A percentile compares a stretch with the other conserved stretches of the same genome.
Conservation (phyloP, 2,797 vertebrate genomes). For the Etheostoma nigrum region DNA sequence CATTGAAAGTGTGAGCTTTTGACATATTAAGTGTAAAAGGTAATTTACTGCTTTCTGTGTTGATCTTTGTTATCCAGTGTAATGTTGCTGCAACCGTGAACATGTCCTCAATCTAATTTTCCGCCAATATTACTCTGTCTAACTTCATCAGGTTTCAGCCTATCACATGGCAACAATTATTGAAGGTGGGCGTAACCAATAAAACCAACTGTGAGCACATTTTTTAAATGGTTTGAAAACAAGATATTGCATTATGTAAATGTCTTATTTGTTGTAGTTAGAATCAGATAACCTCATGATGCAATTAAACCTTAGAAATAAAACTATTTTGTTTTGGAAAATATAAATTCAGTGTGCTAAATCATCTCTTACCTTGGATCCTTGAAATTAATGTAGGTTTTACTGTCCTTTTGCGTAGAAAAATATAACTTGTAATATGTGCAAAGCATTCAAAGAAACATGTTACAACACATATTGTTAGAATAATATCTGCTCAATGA, state of each 20-base stretch:
- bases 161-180: slow-evolving; percentile 50
- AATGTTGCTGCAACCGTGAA: slow-evolving; percentile 40
- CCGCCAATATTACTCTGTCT: slow-evolving; percentile 41
- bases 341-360: background rate
- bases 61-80: slow-evolving; percentile 14
- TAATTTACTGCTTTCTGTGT: slow-evolving; percentile 24
- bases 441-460: background rate
- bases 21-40: background rate
- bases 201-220: slow-evolving; percentile 47
- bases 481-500: background rate
- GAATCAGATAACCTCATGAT: slow-evolving; percentile 32
- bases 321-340: slow-evolving; percentile 28
- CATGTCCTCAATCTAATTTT: slow-evolving; percentile 63
- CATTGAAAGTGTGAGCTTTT: background rate
- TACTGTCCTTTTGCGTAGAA: background rate
- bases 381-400: background rate
- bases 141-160: slow-evolving; percentile 52
- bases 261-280: slow-evolving; percentile 29
- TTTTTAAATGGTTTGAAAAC: slow-evolving; percentile 55
- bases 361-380: background rate
- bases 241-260: slow-evolving; percentile 46
- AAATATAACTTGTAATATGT: background rate
- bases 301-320: slow-evolving; percentile 34
- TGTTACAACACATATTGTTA: background rate
- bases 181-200: slow-evolving; percentile 48